Evolutionary conservation across 2,113 vertebrate genomes (phyloP).

Genomic region (Hepsetus odoe): DNA sequence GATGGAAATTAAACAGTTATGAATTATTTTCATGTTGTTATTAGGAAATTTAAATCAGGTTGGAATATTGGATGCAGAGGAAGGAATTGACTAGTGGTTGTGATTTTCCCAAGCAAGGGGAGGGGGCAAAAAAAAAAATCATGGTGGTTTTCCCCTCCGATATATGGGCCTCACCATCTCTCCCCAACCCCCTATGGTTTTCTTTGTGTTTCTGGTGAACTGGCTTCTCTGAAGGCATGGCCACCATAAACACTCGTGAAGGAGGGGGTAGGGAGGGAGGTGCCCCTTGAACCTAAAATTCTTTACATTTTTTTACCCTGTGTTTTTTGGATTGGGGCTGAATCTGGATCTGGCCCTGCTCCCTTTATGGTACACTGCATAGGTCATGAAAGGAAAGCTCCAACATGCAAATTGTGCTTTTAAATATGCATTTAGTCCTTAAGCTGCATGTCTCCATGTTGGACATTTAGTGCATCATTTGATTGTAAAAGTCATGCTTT

Average conservation of each 20-base stretch:
- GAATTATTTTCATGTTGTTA: background rate
- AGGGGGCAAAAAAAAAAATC: slow-evolving; percentile 13
- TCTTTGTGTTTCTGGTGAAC: slow-evolving; percentile 46
- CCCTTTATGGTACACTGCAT: too few species aligned
- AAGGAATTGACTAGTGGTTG: background rate
- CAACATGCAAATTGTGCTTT: too few species aligned
- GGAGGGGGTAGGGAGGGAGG: slow-evolving; percentile 18
- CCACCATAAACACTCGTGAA: slow-evolving; percentile 47
- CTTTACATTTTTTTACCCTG: slow-evolving; percentile 65
- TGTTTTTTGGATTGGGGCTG: slow-evolving; percentile 18
- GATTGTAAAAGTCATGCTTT: too few species aligned
- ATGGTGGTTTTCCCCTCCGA: slow-evolving; percentile 30
- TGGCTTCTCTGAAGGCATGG: slow-evolving; percentile 25
- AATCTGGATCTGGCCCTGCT: too few species aligned
- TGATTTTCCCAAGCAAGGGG: slow-evolving; percentile 12
- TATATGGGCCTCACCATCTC: slow-evolving; percentile 33
- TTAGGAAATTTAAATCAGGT: background rate
- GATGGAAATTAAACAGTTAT: background rate
- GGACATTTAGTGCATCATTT: too few species aligned
- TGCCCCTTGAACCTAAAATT: slow-evolving; percentile 61
- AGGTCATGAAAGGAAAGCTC: too few species aligned
- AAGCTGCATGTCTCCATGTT: too few species aligned
- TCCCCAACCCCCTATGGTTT: slow-evolving; percentile 8
- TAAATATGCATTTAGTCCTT: too few species aligned
- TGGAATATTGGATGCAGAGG: background rate